Conservation (phyloP, 2,797 vertebrate genomes). For the Sarcophilus harrisii region DNA sequence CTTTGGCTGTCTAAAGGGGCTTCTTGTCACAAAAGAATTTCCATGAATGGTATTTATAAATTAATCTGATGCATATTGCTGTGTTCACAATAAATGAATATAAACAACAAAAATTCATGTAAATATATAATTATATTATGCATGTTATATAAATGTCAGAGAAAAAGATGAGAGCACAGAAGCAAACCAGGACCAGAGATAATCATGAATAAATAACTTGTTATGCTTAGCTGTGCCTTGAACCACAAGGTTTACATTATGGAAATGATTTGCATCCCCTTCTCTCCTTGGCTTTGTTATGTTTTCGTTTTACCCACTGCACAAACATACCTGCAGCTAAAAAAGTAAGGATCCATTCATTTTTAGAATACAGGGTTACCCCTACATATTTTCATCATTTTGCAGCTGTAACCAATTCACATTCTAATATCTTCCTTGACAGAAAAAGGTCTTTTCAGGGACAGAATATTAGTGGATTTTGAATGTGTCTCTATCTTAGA, state of each 20-base stretch:
- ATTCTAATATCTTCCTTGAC: not conserved
- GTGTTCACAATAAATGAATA: constrained; percentile 75
- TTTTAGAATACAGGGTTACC: constrained; percentile 43
- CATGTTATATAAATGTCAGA: constrained; percentile 79
- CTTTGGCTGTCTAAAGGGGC: not conserved
- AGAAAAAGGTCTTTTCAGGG: not conserved
- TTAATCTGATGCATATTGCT: constrained; percentile 60
- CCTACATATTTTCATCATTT: not conserved
- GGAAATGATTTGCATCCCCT: constrained; percentile 24
- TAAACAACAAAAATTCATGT: constrained; percentile 75
- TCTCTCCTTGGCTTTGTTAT: not conserved
- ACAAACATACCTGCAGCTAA: not conserved
- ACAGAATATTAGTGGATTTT: not conserved
- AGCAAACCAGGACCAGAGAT: constrained; percentile 75
- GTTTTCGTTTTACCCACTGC: not conserved
- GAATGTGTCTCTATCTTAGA: not conserved
- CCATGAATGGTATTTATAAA: constrained; percentile 70
- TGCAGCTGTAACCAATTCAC: not conserved
- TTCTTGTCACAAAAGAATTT: constrained; percentile 62
- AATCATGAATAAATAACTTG: constrained; percentile 75
- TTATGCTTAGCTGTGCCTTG: constrained; percentile 56
- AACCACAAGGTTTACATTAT: constrained; percentile 50
- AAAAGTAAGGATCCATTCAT: not conserved
- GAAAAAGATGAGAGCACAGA: constrained; percentile 68
- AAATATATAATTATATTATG: constrained; percentile 79